These are phyloP conservation scores for Empis livida DNA, from an alignment of 2,888 invertebrate species.

Conservation along the genomic window DNA sequence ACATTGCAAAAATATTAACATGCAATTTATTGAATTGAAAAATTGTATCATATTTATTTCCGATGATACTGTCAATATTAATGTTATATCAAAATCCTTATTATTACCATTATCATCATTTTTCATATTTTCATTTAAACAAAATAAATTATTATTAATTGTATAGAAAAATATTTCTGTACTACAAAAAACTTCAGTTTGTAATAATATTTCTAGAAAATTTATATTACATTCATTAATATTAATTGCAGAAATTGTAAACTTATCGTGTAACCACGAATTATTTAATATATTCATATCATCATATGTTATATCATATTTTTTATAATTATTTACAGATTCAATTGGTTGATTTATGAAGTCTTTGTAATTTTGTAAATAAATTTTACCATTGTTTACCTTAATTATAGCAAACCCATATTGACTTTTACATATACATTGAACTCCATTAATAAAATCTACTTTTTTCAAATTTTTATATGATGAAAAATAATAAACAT, in stretches of 20 bases:
- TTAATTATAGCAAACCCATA: slow-evolving; percentile 28
- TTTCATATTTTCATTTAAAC: slow-evolving; percentile 15
- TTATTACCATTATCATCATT: not conserved
- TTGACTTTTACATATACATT: slow-evolving; percentile 18
- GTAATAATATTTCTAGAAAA: slow-evolving; percentile 21
- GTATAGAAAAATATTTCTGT: slow-evolving; percentile 26
- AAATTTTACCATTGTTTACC: slow-evolving; percentile 5
- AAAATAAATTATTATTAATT: slow-evolving; percentile 24
- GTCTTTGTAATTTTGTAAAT: slow-evolving; percentile 25
- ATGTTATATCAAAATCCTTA: slow-evolving; percentile 2
- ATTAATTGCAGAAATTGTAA: slow-evolving; percentile 19
- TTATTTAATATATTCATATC: slow-evolving; percentile 26
- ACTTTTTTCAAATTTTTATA: slow-evolving; percentile 26
- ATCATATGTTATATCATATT: slow-evolving; percentile 28
- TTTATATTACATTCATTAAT: slow-evolving; percentile 17
- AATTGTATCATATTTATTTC: slow-evolving; percentile 6
- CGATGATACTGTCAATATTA: slow-evolving; percentile 5
- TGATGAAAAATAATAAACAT: slow-evolving; percentile 28
- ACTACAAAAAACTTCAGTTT: slow-evolving; percentile 9
- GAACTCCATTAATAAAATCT: slow-evolving; percentile 23
- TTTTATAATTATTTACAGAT: slow-evolving; percentile 15
- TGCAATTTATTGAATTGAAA: slow-evolving; percentile 13
- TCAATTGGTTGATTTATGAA: slow-evolving; percentile 20
- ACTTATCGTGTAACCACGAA: slow-evolving; percentile 23
- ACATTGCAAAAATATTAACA: slow-evolving; percentile 23